Conservation (phyloP, 64 coral and sea anemone genomes). For the Actinia tenebrosa region DNA sequence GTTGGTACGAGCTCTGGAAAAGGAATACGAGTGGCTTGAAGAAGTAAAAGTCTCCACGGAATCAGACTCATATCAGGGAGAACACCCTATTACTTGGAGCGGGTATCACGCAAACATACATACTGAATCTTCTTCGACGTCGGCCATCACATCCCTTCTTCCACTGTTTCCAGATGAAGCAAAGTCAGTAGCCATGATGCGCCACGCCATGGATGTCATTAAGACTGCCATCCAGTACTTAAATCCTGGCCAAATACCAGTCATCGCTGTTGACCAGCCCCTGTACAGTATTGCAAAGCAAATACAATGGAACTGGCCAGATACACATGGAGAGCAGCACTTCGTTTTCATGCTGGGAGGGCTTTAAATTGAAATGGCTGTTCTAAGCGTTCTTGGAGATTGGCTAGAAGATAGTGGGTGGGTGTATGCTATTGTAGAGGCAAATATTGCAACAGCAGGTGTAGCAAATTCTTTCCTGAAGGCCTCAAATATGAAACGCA, state of each 20-base stretch:
- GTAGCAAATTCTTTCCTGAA: constrained; percentile 43
- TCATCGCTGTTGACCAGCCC: constrained; percentile 39
- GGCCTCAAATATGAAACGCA: constrained; percentile 37
- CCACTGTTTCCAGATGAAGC: constrained; percentile 49
- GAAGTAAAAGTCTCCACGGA: too few relatives aligned
- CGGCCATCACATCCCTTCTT: constrained; percentile 36
- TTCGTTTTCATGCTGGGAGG: constrained; percentile 30
- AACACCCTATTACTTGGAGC: too few relatives aligned
- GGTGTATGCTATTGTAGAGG: not conserved
- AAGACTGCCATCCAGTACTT: constrained; percentile 25
- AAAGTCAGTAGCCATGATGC: constrained; percentile 49
- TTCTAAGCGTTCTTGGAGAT: constrained; percentile 41
- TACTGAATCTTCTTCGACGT: not conserved
- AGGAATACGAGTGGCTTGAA: constrained; percentile 9
- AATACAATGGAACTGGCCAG: constrained; percentile 38
- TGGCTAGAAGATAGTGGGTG: constrained; percentile 63
- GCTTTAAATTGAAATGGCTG: constrained; percentile 37
- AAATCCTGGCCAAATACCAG: constrained; percentile 54
- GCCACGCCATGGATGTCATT: constrained; percentile 44
- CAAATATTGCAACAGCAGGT: constrained; percentile 30
- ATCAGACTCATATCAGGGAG: too few relatives aligned
- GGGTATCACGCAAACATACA: not conserved
- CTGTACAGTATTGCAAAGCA: constrained; percentile 32
- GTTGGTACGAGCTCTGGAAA: not conserved
- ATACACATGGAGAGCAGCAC: constrained; percentile 9